phyloP scores from a whole-genome alignment of 2,888 invertebrate genomes.

The Drosophila cracens region DNA sequence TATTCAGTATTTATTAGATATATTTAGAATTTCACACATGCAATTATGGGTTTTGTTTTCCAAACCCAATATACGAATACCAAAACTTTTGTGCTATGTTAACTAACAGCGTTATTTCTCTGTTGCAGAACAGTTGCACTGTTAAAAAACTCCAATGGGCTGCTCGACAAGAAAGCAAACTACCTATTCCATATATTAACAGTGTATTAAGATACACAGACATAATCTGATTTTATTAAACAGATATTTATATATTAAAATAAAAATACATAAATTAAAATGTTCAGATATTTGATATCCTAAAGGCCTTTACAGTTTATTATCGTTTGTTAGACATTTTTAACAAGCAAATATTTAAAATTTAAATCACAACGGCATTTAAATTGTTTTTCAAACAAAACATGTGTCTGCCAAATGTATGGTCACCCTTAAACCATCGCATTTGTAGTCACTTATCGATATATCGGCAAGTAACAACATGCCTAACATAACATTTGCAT shows the following conservation, averaged over 20 bases:
- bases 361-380: neutral
- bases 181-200: neutral
- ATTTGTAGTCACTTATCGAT: neutral
- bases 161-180: neutral
- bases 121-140: neutral
- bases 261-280: neutral
- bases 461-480: slow-evolving; percentile 11
- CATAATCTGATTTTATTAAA: neutral
- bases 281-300: neutral
- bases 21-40: neutral
- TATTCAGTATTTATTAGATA: neutral
- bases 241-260: neutral
- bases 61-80: neutral
- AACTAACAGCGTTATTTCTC: neutral
- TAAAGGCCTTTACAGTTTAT: neutral
- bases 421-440: slow-evolving; percentile 20
- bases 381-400: neutral
- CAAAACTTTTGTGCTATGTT: neutral
- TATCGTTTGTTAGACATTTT: neutral
- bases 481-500: slow-evolving; percentile 5
- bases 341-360: neutral
- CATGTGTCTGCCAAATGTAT: neutral
- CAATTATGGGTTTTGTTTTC: neutral
- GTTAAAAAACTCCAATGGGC: neutral
- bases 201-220: neutral